phyloP scores from a whole-genome alignment of 1,140 invertebrate genomes.

The Cataglyphis hispanica region DNA sequence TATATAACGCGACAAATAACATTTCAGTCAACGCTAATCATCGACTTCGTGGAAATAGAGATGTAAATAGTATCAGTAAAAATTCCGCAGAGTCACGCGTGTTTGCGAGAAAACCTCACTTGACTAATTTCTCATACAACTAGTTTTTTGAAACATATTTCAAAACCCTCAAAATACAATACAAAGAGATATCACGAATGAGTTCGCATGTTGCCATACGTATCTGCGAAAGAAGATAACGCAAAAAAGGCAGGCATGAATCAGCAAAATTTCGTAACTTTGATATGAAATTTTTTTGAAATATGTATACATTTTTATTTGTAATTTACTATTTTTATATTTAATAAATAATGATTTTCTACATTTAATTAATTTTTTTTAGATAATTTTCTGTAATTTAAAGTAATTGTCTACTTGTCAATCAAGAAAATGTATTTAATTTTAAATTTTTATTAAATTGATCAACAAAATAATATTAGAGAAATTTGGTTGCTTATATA shows the following conservation, averaged over 20 bases:
- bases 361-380: conserved; percentile 6
- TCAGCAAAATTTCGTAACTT: conserved; percentile 4
- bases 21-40: background rate
- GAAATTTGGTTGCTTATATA: no score
- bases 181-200: background rate
- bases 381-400: background rate
- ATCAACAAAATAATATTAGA: background rate
- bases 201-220: background rate
- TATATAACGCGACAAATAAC: background rate
- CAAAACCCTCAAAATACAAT: background rate
- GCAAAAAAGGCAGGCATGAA: background rate
- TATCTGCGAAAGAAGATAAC: background rate
- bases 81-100: conserved; percentile 9
- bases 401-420: background rate
- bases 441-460: background rate
- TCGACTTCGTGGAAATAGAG: conserved; percentile 9
- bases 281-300: background rate
- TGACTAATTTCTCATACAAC: conserved; percentile 22
- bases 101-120: background rate
- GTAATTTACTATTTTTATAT: conserved; percentile 4
- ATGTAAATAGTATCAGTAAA: conserved; percentile 8
- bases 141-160: background rate
- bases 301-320: background rate
- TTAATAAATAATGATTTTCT: background rate
- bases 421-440: background rate